Conservation (phyloP, 1,140 invertebrate genomes). For the Ostrea edulis region DNA sequence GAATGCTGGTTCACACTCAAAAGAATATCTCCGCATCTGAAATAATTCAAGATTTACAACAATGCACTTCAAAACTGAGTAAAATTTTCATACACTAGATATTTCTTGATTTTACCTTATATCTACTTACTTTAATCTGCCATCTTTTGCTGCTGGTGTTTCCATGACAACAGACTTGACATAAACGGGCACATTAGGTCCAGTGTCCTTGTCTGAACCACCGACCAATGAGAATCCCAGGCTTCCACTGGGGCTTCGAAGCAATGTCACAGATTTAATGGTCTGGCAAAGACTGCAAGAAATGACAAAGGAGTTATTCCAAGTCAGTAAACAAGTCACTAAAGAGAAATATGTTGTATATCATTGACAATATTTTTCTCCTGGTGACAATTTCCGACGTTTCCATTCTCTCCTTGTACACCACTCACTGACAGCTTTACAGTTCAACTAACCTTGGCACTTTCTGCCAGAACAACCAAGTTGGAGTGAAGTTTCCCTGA, state of each 20-base stretch:
- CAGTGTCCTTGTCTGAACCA: conserved; percentile 79
- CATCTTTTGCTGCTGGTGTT: conserved; percentile 81
- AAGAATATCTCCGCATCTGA: conserved; percentile 81
- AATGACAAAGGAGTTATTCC: neutral
- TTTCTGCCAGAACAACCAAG: conserved; percentile 82
- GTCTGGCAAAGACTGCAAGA: conserved; percentile 79
- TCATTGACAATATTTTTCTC: too few relatives aligned
- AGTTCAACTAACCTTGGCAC: conserved; percentile 76
- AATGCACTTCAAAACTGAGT: neutral
- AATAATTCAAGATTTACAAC: conserved; percentile 45
- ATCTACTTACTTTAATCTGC: conserved; percentile 77
- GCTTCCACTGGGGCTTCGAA: conserved; percentile 77
- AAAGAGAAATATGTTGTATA: too few relatives aligned
- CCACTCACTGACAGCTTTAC: neutral
- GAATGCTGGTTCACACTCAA: conserved; percentile 81
- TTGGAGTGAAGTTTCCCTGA: conserved; percentile 80
- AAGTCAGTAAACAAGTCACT: neutral
- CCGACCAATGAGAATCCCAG: conserved; percentile 82
- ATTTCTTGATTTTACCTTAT: neutral
- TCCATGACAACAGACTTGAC: conserved; percentile 81
- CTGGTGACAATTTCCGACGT: too few relatives aligned
- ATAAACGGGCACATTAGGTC: conserved; percentile 79
- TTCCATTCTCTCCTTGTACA: neutral
- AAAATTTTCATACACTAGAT: neutral
- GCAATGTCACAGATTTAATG: conserved; percentile 80